Evolutionary conservation across 2,797 vertebrate genomes (phyloP), one percentile per base, ranked within the genome.

Genomic region (Molossus molossus): DNA sequence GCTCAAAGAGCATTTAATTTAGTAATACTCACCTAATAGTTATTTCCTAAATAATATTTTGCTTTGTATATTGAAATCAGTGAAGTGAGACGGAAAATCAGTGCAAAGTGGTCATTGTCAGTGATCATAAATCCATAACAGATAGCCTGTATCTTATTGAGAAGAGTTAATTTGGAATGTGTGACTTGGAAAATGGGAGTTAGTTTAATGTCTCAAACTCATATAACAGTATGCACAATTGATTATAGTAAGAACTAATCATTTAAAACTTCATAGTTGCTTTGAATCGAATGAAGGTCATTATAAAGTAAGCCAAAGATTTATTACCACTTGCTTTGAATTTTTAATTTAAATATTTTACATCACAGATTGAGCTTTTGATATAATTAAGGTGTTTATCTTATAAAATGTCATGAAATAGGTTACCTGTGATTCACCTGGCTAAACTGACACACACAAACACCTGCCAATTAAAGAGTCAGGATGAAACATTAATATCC

Each of bases 11-110:
- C 79, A 9, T 87, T 94, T 96, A 72, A 29, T 95, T 93, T 92
- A 81, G 45, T 94, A 53, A 5, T 91, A 91, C 75, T 97, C 20
- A 93, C 6, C 10, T 94, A 95, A 85, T 90, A 86, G 9, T 90
- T 57, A 53, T 97, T 76, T 94, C 80, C 90, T 73, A 94, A 37
- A 87, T 97, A 96, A 27, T 9, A 86, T 58, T 96, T 96, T 92
- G 12, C 3, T 58, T 82, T 55, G 57, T 90, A 95, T 95, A 85
- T 57, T 93, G 91, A 69, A 73, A 65, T 93, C 18, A 40, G 1
- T 53, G 33, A 94, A 88, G n/a, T 93, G 90, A 91, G 83, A 93
- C 25, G 37, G 79, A 85, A 77, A 95, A 57, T 84, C 45, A 72
- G 33, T 90, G 33, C 64, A 94, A 97, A 97, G 0, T 37, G 87